Conservation (phyloP, 2,888 invertebrate species). For the Chrysina gloriosa region DNA sequence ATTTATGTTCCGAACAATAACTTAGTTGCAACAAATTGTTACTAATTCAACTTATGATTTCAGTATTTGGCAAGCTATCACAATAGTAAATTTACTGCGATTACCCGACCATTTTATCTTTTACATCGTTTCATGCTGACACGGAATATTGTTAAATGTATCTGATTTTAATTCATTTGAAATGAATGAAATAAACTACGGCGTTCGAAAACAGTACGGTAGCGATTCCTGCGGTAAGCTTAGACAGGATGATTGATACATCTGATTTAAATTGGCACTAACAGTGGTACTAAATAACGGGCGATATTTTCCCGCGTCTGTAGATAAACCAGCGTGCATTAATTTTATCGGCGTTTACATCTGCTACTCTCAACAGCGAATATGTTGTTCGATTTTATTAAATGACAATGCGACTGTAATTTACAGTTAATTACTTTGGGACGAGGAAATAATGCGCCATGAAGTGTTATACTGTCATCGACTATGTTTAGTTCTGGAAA, state of each 20-base stretch:
- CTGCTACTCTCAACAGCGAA: conserved; percentile 32
- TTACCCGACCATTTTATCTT: conserved; percentile 3
- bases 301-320: conserved; percentile 42
- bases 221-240: conserved; percentile 39
- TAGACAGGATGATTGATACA: conserved; percentile 45
- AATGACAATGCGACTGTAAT: conserved; percentile 24
- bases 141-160: conserved; percentile 35
- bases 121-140: conserved; percentile 31
- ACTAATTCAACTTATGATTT: conserved; percentile 1
- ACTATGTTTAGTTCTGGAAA: background rate
- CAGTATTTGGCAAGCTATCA: conserved; percentile 7
- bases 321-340: conserved; percentile 41
- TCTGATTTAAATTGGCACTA: conserved; percentile 45
- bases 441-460: background rate
- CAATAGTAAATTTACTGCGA: conserved; percentile 12
- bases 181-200: conserved; percentile 37
- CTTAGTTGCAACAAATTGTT: conserved; percentile 1
- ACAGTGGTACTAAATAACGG: conserved; percentile 44
- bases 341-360: conserved; percentile 43
- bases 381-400: conserved; percentile 26
- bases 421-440: conserved; percentile 31
- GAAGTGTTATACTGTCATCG: background rate
- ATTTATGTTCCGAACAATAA: background rate
- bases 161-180: conserved; percentile 39
- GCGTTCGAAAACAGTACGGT: conserved; percentile 35